A percentile compares a stretch with the other conserved stretches of the same genome.
These are phyloP conservation scores for Hirudinaria manillensis DNA, from an alignment of 2,888 invertebrate species.

Conservation along the genomic window DNA sequence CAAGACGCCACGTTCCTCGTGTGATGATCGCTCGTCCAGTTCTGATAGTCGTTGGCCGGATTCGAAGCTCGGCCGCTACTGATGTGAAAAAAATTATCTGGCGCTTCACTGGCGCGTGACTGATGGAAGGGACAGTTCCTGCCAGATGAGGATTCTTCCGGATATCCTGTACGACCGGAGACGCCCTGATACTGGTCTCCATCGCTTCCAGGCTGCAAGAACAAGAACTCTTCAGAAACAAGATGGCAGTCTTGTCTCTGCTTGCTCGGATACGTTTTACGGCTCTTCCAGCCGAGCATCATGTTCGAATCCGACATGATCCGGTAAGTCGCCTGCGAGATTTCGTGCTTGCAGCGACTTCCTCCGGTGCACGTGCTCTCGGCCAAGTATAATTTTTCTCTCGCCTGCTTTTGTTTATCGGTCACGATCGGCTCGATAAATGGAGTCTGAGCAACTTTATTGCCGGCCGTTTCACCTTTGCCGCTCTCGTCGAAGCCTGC, in stretches of 20 bases:
- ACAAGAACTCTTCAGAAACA: not conserved
- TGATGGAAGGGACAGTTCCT: not conserved
- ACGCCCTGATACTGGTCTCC: not conserved
- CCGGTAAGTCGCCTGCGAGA: not conserved
- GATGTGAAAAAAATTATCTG: not conserved
- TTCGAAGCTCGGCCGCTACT: not conserved
- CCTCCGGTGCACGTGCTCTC: not conserved
- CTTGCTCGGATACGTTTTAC: not conserved
- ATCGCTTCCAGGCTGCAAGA: not conserved
- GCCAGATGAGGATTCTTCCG: not conserved
- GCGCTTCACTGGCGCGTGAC: not conserved
- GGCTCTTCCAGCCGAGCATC: conserved; percentile 1
- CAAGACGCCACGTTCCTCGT: not conserved
- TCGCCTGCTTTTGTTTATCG: conserved; percentile 4
- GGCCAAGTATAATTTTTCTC: not conserved
- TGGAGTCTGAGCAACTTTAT: conserved; percentile 1
- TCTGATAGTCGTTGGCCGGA: not conserved
- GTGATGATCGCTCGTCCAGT: conserved; percentile 1
- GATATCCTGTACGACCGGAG: not conserved
- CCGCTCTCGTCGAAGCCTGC: not conserved
- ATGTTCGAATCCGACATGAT: not conserved
- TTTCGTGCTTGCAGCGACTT: not conserved
- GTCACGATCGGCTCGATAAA: not conserved
- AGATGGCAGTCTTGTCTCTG: not conserved
- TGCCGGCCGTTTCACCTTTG: not conserved